Evolutionary conservation across 2,888 invertebrate species (phyloP), one percentile per base, ranked within the genome.

Genomic region (Luperina nickerlii): DNA sequence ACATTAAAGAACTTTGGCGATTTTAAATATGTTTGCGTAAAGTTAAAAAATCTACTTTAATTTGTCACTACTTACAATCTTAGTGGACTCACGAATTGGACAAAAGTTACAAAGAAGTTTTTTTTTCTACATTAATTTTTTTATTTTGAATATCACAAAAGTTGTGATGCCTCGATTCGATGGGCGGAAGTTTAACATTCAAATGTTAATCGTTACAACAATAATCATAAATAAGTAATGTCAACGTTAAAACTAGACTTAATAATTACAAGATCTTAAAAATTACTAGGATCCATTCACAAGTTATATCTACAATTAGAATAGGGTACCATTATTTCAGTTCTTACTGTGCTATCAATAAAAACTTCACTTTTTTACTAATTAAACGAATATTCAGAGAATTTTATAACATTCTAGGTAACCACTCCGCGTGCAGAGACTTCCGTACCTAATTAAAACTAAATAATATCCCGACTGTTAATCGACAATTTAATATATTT

Each of bases 201-300:
- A 78, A 89, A 76, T 82, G 82, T 88, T 76, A 88, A 86, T 86
- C 82, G 77, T 86, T 90, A 91, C 87, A 91, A 91, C 88, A 89
- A 91, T 92, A 90, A 89, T 90, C 90, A 93, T 89, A 89, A 89
- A 89, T 89, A 89, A 87, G 79, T 89, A 87, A 92, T 92, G 89
- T 91, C 90, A 89, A 87, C 85, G 78, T 88, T 90, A 88, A 83
- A 84, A 76, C 87, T 91, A 93, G n/a, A 76, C 88, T 91, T 93
- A 93, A 82, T 91, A 92, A 91, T 91, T 93, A 93, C 87, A 93
- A 92, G 91, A 93, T 91, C 94, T 95, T 95, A 95, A 88, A 91
- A 89, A 91, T 92, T 96, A 96, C 92, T 96, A 96, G 96, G 96
- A 96, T 95, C 92, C 95, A 93, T 95, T 96, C 94, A 94, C 92